Conservation (phyloP, 2,797 vertebrate genomes). For the Paguma larvata region DNA sequence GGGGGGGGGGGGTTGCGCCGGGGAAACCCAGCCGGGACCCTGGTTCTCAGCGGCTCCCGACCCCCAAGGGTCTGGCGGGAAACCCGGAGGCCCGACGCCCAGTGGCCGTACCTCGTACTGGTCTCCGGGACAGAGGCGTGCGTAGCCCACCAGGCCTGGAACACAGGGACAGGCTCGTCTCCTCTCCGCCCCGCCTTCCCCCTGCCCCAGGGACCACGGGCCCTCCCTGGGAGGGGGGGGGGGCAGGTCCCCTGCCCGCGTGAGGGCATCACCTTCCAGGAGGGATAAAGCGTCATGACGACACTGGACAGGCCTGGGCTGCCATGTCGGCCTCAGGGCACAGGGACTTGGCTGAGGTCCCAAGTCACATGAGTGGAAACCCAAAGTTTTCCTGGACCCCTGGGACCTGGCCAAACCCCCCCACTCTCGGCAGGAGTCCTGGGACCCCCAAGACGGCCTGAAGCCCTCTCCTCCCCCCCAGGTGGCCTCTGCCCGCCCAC, state of each 20-base stretch:
- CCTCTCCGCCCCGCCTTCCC: background rate
- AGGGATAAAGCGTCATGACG: background rate
- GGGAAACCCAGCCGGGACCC: background rate
- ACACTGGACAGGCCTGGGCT: too few species aligned
- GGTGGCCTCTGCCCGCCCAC: fast-evolving
- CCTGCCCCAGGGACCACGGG: background rate
- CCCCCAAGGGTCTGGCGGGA: background rate
- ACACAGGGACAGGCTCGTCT: slow-evolving; percentile 70
- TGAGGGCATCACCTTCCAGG: too few species aligned
- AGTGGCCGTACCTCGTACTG: slow-evolving; percentile 94
- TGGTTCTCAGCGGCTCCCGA: background rate
- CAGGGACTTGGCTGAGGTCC: background rate
- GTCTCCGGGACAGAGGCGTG: slow-evolving; percentile 97
- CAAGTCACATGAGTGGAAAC: background rate
- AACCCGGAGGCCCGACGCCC: background rate
- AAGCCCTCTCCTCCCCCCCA: fast-evolving
- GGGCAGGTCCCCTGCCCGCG: background rate
- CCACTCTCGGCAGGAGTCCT: background rate
- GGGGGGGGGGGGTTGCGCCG: too few species aligned
- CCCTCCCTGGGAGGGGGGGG: too few species aligned
- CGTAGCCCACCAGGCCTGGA: slow-evolving; percentile 97
- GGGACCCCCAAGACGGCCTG: background rate
- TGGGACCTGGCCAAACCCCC: background rate
- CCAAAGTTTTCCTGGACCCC: background rate
- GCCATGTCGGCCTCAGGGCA: too few species aligned